Percentiles rank a stretch among this genome's conserved stretches.
phyloP scores from a whole-genome alignment of 1,140 invertebrate species.

The Drosophila equinoxialis region DNA sequence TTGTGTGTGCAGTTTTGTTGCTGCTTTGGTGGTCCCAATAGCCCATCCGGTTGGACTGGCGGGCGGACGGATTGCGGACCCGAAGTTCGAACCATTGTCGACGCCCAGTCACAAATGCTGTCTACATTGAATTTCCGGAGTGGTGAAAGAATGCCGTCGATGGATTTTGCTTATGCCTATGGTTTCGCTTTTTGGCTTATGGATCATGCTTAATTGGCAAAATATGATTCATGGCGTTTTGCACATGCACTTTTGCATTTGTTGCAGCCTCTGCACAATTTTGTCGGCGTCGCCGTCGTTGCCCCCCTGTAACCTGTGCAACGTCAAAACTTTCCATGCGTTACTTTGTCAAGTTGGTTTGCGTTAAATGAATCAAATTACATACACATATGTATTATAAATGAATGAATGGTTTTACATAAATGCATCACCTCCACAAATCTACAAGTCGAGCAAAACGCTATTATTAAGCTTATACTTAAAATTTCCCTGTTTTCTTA shows the following conservation, averaged over 20 bases:
- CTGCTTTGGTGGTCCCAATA: conserved; percentile 78
- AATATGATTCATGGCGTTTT: conserved; percentile 79
- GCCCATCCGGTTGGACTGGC: conserved; percentile 65
- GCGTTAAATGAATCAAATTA: neutral
- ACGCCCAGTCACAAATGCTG: conserved; percentile 77
- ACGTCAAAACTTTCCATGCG: conserved; percentile 6
- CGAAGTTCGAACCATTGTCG: conserved; percentile 57
- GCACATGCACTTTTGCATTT: conserved; percentile 58
- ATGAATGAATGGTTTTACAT: neutral
- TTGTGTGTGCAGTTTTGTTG: conserved; percentile 64
- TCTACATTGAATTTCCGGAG: conserved; percentile 77
- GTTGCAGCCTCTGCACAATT: conserved; percentile 45
- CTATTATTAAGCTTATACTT: neutral
- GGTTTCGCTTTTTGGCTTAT: conserved; percentile 59
- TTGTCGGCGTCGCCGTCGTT: conserved; percentile 50
- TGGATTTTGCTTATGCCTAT: conserved; percentile 42
- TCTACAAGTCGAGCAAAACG: conserved; percentile 14
- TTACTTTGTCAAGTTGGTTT: conserved; percentile 21
- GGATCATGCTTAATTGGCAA: conserved; percentile 78
- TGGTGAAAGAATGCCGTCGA: conserved; percentile 76
- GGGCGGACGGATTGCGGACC: neutral
- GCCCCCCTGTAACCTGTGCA: conserved; percentile 38
- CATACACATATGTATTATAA: neutral
- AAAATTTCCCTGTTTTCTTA: neutral
- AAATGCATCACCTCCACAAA: neutral